Base-by-base conservation (phyloP, 2,888 invertebrate genomes). In the Standfussiana lucernea region DNA sequence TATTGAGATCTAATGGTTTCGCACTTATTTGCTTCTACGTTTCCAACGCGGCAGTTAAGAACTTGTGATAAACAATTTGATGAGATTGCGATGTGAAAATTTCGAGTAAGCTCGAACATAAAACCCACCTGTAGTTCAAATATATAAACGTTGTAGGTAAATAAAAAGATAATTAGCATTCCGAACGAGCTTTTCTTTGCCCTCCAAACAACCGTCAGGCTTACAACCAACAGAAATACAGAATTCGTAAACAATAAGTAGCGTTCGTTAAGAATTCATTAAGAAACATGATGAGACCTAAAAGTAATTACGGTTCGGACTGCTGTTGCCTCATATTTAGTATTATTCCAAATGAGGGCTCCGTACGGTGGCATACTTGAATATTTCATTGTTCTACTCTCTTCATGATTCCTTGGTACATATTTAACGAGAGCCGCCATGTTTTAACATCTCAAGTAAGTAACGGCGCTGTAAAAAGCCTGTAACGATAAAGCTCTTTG, bases 381-480 rank as follows among this genome's bases (percentile, higher is more conserved):
- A 92, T 93, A 92, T 93, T 93, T 92, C 79, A 92, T 89, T 88
- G 88, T 82, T 89, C 82, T 84, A 77, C 89, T 89, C 87, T 86
- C 88, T 88, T 89, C 90, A 91, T 93, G 91, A 91, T 91, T 88
- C 88, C 89, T 84, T 91, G 87, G 91, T 93, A 91, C 91, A 93
- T 93, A 91, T 91, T 91, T 91, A 91, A 92, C 84, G 88, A 89
- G 72, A 70, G 84, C 83, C 66, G 89, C 88, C 84, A 88, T 90
- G 86, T 88, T 90, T 88, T 79, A 87, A 84, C 75, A 72, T 72
- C 75, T 75, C 35, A 72, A 85, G 71, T 78, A 82, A 77, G 70
- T 74, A 78, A 72, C 35, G 59, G 59, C 67, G 69, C 67, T 82
- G 62, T 79, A 83, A 77, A 74, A 74, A 80, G 40, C 71, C 42